These are phyloP conservation scores for Neodontobutis hainanensis DNA, from an alignment of 2,113 vertebrate genomes.

Conservation along the genomic window DNA sequence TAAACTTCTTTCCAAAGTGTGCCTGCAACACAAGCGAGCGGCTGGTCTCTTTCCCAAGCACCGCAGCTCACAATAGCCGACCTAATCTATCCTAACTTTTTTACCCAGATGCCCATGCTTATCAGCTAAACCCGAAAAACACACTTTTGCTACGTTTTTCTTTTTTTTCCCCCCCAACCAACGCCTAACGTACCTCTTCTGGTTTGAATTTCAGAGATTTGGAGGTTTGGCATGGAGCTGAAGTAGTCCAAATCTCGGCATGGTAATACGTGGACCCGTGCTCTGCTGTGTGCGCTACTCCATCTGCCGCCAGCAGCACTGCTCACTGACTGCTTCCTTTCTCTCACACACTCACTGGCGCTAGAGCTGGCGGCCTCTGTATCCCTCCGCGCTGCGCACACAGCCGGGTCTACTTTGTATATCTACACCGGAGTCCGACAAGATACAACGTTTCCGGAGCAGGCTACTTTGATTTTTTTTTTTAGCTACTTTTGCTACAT, in stretches of 20 bases:
- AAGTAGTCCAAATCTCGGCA: slow-evolving; percentile 71
- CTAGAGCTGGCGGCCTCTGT: slow-evolving; percentile 34
- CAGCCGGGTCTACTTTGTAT: slow-evolving; percentile 82
- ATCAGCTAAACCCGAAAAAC: background rate
- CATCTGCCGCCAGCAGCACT: slow-evolving; percentile 24
- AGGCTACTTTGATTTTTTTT: background rate
- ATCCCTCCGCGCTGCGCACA: slow-evolving; percentile 75
- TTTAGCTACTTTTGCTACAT: background rate
- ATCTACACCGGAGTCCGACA: slow-evolving; percentile 39
- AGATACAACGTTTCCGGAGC: slow-evolving; percentile 33
- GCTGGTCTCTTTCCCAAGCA: slow-evolving; percentile 26
- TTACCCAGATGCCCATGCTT: slow-evolving; percentile 24
- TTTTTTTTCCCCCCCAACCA: too few species aligned
- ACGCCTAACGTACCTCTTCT: slow-evolving; percentile 64
- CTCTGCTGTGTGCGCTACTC: slow-evolving; percentile 37
- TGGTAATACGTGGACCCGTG: slow-evolving; percentile 57
- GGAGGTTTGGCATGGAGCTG: slow-evolving; percentile 74
- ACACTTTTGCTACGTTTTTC: background rate
- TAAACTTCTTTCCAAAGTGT: slow-evolving; percentile 45
- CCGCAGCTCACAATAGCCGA: slow-evolving; percentile 54
- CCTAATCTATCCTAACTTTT: slow-evolving; percentile 51
- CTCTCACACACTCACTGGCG: slow-evolving; percentile 44
- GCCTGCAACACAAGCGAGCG: slow-evolving; percentile 2
- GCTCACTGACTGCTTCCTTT: slow-evolving; percentile 22
- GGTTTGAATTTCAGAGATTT: slow-evolving; percentile 54